Base-by-base conservation (phyloP, 2,888 invertebrate species). In the Polietes domitor region DNA sequence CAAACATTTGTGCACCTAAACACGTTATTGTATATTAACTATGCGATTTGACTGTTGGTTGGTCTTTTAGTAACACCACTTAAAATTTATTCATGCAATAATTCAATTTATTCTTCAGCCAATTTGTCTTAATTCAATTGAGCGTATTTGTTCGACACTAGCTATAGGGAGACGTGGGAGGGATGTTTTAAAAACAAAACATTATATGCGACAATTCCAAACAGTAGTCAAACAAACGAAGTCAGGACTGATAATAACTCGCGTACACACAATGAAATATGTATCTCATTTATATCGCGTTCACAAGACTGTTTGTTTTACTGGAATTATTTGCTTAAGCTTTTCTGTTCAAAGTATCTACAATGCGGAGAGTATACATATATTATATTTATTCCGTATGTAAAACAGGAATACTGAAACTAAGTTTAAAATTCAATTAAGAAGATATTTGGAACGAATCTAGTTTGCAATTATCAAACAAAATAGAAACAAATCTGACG, bases 61-160 rank as follows among this genome's bases (percentile, higher is more conserved):
- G 55, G 47, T 71, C 61, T 19, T 76, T 37, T 32, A 10, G 63
- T 70, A 28, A 28, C 50, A 9, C n/a, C 37, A 65, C 7, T 65
- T 65, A 41, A 65, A 21, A 5, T 58, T 5, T 63, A 63, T 74
- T 61, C 55, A 41, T 41, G 70, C 26, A 74, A 41, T 21, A 10
- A 41, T 37, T 70, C 37, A 77, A 82, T 74, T 68, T 55, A 58
- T n/a, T 58, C 47, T 12, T 53, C 77, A 72, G 12, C 7, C 26
- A 65, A 41, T 41, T 63, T n/a, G n/a, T 65, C 65, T 37, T 70
- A 28, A 41, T 53, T 63, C 50, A 75, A 53, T 53, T 80, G 26
- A 71, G 71, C 65, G 55, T 76, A n/a, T n/a, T n/a, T n/a, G 37
- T 37, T 37, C 37, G 12, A 12, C 37, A 37, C 10, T 32, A 32